Conservation (phyloP, 2,888 invertebrate species). For the Zaprionus obscuricornis region DNA sequence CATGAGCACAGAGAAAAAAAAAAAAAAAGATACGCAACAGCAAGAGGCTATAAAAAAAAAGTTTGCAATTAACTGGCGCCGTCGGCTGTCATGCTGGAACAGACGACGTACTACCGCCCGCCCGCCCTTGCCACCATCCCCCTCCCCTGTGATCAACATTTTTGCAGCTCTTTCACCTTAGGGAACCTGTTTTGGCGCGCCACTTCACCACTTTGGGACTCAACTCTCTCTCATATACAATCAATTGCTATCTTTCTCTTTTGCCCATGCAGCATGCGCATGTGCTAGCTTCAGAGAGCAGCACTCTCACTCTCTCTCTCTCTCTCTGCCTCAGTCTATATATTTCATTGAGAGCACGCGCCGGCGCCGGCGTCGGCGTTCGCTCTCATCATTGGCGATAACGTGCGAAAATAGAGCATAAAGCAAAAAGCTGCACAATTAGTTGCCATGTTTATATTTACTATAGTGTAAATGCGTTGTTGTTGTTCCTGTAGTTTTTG, state of each 20-base stretch:
- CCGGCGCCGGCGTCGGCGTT: slow-evolving; percentile 37
- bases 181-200: slow-evolving; percentile 75
- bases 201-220: slow-evolving; percentile 39
- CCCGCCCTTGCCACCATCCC: slow-evolving; percentile 17
- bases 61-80: slow-evolving; percentile 77
- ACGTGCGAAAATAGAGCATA: slow-evolving; percentile 53
- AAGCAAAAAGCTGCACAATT: slow-evolving; percentile 46
- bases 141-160: too few species aligned
- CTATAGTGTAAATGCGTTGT: too few species aligned
- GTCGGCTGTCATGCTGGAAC: slow-evolving; percentile 72
- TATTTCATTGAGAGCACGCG: slow-evolving; percentile 12
- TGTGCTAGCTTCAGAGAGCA: slow-evolving; percentile 37
- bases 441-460: slow-evolving; percentile 48
- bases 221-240: neutral
- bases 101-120: slow-evolving; percentile 45
- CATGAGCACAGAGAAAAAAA: slow-evolving; percentile 21
- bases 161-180: slow-evolving; percentile 50
- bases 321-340: slow-evolving; percentile 10
- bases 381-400: slow-evolving; percentile 36
- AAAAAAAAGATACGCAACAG: slow-evolving; percentile 44
- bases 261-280: slow-evolving; percentile 53
- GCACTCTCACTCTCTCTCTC: neutral
- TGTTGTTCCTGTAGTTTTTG: too few species aligned
- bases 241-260: slow-evolving; percentile 1
- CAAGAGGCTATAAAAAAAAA: slow-evolving; percentile 56